These are phyloP conservation scores for Conistra vaccinii DNA, from an alignment of 2,888 invertebrate species.

Conservation along the genomic window DNA sequence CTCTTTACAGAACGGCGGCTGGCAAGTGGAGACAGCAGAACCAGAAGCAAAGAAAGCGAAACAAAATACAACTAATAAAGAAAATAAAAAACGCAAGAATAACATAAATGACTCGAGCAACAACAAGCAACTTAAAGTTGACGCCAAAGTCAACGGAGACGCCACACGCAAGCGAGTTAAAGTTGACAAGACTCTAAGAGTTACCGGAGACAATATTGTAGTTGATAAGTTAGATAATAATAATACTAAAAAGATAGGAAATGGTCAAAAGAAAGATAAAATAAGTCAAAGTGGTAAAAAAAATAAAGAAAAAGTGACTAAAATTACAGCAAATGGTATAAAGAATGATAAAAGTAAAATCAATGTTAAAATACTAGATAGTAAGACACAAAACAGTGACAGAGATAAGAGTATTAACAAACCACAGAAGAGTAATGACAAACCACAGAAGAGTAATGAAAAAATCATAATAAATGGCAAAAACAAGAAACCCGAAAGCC, in stretches of 20 bases:
- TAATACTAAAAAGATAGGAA: slow-evolving; percentile 25
- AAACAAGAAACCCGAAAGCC: slow-evolving; percentile 13
- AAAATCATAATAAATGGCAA: slow-evolving; percentile 29
- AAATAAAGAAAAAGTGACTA: slow-evolving; percentile 60
- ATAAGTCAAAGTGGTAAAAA: slow-evolving; percentile 30
- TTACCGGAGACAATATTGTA: slow-evolving; percentile 29
- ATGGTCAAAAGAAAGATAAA: slow-evolving; percentile 50
- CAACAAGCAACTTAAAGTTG: slow-evolving; percentile 63
- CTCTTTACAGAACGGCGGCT: slow-evolving; percentile 76
- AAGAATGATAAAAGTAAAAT: slow-evolving; percentile 37
- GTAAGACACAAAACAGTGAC: slow-evolving; percentile 27
- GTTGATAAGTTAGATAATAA: slow-evolving; percentile 46
- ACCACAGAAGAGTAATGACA: slow-evolving; percentile 25
- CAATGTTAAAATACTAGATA: slow-evolving; percentile 23
- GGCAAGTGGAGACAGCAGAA: slow-evolving; percentile 78
- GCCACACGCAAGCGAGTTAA: slow-evolving; percentile 55
- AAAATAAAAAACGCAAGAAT: slow-evolving; percentile 72
- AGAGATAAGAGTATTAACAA: slow-evolving; percentile 41
- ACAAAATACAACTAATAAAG: slow-evolving; percentile 73
- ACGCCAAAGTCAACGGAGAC: slow-evolving; percentile 31
- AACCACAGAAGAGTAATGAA: slow-evolving; percentile 22
- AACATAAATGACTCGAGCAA: slow-evolving; percentile 39
- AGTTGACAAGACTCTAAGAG: slow-evolving; percentile 49
- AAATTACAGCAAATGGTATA: slow-evolving; percentile 65
- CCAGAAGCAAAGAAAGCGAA: slow-evolving; percentile 66